Evolutionary conservation across 2,113 vertebrate species (phyloP).

Genomic region (Cyphomyrus plagiostoma): DNA sequence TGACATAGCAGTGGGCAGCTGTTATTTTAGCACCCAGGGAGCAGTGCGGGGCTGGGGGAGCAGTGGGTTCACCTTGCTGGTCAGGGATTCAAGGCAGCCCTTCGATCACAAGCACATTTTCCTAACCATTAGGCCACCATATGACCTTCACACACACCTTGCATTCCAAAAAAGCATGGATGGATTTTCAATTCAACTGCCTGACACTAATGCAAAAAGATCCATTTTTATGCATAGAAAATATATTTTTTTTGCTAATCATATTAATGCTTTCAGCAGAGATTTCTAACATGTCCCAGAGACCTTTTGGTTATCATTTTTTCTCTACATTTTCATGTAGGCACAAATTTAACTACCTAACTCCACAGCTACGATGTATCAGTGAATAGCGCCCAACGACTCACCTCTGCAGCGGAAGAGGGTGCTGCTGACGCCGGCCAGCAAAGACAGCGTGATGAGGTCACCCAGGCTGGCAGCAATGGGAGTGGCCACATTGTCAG

Average conservation of each 20-base stretch:
- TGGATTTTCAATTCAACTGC: background rate
- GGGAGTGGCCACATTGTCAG: conserved; percentile 91
- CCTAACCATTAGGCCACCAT: no score
- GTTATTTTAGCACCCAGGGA: no score
- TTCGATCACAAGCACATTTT: no score
- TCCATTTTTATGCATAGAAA: background rate
- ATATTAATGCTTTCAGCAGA: background rate
- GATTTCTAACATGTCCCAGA: background rate
- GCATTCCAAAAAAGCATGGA: background rate
- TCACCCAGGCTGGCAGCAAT: conserved; percentile 93
- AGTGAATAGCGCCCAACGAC: background rate
- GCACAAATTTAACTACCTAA: no score
- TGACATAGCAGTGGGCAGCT: no score
- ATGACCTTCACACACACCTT: background rate
- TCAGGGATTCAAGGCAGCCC: no score
- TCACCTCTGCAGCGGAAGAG: conserved; percentile 75
- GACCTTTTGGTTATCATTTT: background rate
- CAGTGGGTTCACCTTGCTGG: no score
- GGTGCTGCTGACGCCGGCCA: conserved; percentile 76
- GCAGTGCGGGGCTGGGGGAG: no score
- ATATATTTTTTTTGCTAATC: background rate
- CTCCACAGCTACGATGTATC: no score
- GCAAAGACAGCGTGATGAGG: conserved; percentile 79
- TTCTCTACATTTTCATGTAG: background rate
- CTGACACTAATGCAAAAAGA: background rate